Evolutionary conservation across 2,888 invertebrate species (phyloP), one percentile per base, ranked within the genome.

Genomic region (Eupeodes latifasciatus): DNA sequence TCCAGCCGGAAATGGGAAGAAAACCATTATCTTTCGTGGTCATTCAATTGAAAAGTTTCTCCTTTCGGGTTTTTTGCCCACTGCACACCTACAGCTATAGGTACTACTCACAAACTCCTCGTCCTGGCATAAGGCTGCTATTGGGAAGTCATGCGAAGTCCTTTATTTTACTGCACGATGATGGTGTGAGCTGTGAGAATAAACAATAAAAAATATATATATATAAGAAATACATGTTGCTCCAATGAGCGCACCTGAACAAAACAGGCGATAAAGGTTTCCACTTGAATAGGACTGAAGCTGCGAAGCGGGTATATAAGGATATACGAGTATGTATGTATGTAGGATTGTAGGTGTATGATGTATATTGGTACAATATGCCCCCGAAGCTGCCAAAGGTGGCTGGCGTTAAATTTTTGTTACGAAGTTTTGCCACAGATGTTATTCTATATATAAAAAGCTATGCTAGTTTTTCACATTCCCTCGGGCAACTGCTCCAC

Each of bases 31-130:
- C 88, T 88, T 84, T 69, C 84, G 80, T 88, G 88, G 88, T 88
- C 88, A 88, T 88, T 88, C 88, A 84, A 88, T 88, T 88, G 88
- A 84, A 84, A 88, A 88, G 84, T 88, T 88, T 64, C 64, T 67
- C 88, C 84, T 84, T 49, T 64, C 78, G 64, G 47, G n/a, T 71
- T 74, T 78, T 77, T 80, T 71, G 64, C 49, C 74, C 61, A 57
- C 67, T 62, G 61, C 12, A 27, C 14, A 40, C 14, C n/a, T 34
- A 51, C 11, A 49, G n/a, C 34, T n/a, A 5, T 34, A n/a, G n/a
- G n/a, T n/a, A 71, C 55, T 44, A 19, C 55, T 69, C 71, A 57
- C 57, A 57, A 27, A 40, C 16, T 64, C 64, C 75, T 69, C 57
- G 61, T 64, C 59, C 75, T 69, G 47, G 59, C 75, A 5, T 40